A percentile compares a stretch with the other conserved stretches of the same genome.
Conservation (phyloP, 2,888 invertebrate genomes). For the Diarsia rubi region DNA sequence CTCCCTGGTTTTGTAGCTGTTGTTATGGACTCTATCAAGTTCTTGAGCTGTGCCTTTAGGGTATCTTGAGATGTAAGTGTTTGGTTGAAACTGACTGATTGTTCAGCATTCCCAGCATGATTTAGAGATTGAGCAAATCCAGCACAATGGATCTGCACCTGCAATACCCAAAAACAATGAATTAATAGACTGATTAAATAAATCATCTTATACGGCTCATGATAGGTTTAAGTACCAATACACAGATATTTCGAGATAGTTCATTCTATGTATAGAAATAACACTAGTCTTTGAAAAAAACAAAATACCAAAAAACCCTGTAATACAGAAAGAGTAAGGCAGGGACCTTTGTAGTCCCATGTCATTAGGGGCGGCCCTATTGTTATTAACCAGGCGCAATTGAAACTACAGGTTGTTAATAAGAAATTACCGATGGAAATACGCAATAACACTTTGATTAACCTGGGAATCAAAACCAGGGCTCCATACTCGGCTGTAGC, state of each 20-base stretch:
- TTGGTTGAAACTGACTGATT: conserved; percentile 63
- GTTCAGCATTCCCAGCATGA: conserved; percentile 46
- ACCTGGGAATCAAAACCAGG: not conserved
- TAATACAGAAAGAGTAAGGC: not conserved
- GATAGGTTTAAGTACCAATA: not conserved
- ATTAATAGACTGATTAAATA: not conserved
- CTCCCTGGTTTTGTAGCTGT: conserved; percentile 69
- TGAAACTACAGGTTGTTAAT: not conserved
- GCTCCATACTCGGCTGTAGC: not conserved
- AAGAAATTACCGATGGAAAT: not conserved
- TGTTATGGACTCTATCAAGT: conserved; percentile 70
- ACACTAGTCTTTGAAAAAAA: not conserved
- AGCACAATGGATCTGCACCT: conserved; percentile 64
- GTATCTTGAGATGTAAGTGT: conserved; percentile 78
- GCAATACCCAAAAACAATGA: conserved; percentile 27
- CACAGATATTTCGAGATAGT: too few species aligned
- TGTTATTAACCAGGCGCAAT: not conserved
- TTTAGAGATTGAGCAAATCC: conserved; percentile 54
- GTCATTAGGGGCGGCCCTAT: not conserved
- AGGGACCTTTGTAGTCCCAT: not conserved
- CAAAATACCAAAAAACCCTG: not conserved
- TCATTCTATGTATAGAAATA: not conserved
- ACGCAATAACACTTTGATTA: not conserved
- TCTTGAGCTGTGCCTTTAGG: conserved; percentile 77
- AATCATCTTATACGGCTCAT: not conserved